phyloP scores from a whole-genome alignment of 2,888 invertebrate species.

The Epistrophe eligans region DNA sequence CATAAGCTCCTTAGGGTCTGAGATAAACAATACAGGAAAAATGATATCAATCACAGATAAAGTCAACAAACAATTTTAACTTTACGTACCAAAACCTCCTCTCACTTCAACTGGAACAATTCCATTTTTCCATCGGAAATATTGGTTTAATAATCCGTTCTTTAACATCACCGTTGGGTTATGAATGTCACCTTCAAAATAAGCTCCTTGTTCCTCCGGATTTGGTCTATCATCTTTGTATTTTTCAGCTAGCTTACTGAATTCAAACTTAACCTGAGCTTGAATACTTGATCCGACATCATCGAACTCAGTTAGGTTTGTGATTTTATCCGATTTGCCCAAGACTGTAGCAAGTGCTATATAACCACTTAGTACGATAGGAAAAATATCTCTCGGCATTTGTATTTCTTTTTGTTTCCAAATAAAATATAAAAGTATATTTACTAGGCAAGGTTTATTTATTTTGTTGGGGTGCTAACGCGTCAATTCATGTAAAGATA shows the following conservation, averaged over 20 bases:
- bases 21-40: neutral
- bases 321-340: neutral
- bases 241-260: neutral
- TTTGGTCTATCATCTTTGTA: conserved; percentile 83
- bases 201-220: conserved; percentile 90
- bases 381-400: conserved; percentile 15
- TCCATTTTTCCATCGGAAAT: conserved; percentile 87
- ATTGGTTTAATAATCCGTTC: conserved; percentile 86
- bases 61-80: neutral
- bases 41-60: neutral
- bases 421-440: neutral
- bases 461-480: neutral
- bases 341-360: neutral
- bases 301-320: neutral
- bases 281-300: conserved; percentile 1
- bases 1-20: conserved; percentile 37
- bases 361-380: neutral
- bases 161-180: conserved; percentile 84
- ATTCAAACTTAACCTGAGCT: neutral
- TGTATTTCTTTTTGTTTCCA: neutral
- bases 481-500: neutral
- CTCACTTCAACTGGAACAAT: conserved; percentile 88
- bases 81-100: conserved; percentile 86
- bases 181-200: conserved; percentile 89
- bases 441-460: neutral